These are phyloP conservation scores for Zosterops pallidus DNA, from an alignment of 2,113 vertebrate genomes.

Conservation along the genomic window DNA sequence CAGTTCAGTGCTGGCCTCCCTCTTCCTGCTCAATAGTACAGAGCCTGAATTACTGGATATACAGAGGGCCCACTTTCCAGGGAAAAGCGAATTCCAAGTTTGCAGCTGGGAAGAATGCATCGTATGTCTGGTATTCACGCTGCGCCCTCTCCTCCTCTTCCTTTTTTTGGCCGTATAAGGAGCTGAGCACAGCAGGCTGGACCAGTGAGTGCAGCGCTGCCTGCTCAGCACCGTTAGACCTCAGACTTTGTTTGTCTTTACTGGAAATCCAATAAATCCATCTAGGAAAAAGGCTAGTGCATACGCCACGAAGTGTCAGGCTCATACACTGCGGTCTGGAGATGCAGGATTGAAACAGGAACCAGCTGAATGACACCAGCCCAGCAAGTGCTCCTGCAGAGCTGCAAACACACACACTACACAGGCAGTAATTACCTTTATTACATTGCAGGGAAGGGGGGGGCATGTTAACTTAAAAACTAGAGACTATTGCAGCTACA, in stretches of 20 bases:
- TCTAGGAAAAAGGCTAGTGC: slow-evolving; percentile 68
- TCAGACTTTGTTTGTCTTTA: slow-evolving; percentile 71
- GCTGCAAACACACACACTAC: neutral
- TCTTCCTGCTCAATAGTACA: slow-evolving; percentile 30
- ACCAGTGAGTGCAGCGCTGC: neutral
- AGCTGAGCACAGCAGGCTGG: slow-evolving; percentile 43
- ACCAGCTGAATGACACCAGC: neutral
- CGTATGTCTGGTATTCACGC: slow-evolving; percentile 73
- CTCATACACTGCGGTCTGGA: neutral
- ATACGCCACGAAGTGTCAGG: neutral
- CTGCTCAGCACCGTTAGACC: slow-evolving; percentile 13
- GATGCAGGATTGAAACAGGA: neutral
- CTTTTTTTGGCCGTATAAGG: slow-evolving; percentile 74
- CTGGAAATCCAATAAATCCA: slow-evolving; percentile 71
- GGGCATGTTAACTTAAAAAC: neutral
- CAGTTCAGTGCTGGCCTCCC: slow-evolving; percentile 47
- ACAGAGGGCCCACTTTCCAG: slow-evolving; percentile 28
- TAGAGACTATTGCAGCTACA: neutral
- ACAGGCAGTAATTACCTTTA: neutral
- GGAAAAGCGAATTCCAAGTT: slow-evolving; percentile 3
- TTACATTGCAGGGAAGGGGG: neutral
- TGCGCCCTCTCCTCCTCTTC: slow-evolving; percentile 22
- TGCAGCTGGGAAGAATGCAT: slow-evolving; percentile 69
- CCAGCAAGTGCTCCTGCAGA: neutral
- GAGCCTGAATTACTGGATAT: slow-evolving; percentile 23